Evolutionary conservation across 2,888 invertebrate genomes (phyloP), one percentile per base, ranked within the genome.

Genomic region (Platycnemis pennipes): DNA sequence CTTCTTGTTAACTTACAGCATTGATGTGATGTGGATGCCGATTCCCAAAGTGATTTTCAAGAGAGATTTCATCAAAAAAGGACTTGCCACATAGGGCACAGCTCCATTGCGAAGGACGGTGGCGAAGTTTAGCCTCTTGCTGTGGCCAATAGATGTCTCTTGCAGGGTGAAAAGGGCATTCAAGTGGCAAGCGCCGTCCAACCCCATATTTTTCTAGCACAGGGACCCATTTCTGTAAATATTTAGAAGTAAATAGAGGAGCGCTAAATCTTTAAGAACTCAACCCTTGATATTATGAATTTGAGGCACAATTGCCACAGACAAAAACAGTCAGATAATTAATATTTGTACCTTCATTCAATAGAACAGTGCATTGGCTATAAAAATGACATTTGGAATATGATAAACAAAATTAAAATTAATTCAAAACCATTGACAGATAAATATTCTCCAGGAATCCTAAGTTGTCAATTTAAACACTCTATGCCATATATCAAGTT

Each of bases 61-160:
- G 97, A 96, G 98, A 98, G 96, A 98, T 98, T 96, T 99, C 99
- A 96, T 98, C 98, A 97, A 98, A 99, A 96, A 99, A 99, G 95
- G 98, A 98, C 96, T 99, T 98, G 95, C 99, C 99, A 97, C 99
- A 99, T 95, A 98, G 97, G 94, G 98, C 98, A 96, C 99, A 99
- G 19, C 98, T 98, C 99, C 99, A 99, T 96, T 99, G 98, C 63
- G 98, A 98, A 37, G 98, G 98, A 95, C 98, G 97, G 96, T 98
- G 98, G 96, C 98, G 98, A 96, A 98, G 97, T 96, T 99, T 99
- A 96, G 98, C 98, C 94, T 98, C 97, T 96, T 99, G 98, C 96
- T 99, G 98, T 42, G 98, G 98, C 95, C 98, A 98, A 96, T 98
- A 98, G 95, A 99, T 98, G 96, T 99, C 99, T 95, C 99, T 97